Base-by-base conservation (phyloP, 2,113 vertebrate species). In the Pogona vitticeps region DNA sequence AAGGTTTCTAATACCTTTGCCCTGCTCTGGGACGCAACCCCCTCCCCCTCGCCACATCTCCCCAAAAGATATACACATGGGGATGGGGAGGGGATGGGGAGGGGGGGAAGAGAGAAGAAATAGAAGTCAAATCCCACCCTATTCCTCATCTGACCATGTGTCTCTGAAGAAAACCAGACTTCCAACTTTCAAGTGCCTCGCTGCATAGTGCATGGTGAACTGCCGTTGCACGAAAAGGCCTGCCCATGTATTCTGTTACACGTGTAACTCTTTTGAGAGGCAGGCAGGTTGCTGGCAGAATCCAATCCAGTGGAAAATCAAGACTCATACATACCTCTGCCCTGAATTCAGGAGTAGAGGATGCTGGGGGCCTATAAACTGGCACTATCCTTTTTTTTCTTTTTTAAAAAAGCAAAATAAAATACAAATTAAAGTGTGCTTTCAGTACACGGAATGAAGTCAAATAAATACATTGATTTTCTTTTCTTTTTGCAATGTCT, bases 401-500 rank as follows among this genome's bases (percentile, higher is more conserved):
- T 85, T 70, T 78, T 38, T 67, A 96, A 88, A 92, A 94, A 84
- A 86, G 75, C 77, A 93, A 91, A 91, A 88, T 92, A 96, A 94
- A 95, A 95, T 93, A 94, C 94, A 96, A 95, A 95, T 96, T 96
- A 96, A 97, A 96, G 96, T 97, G 96, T 97, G 96, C 96, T 96
- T 97, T 96, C 94, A 96, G 96, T 95, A 97, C 95, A 96, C 58
- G 94, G 96, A 97, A 97, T 97, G 96, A 96, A 97, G 95, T 97
- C 96, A 97, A 97, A 97, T 97, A 97, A 97, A 97, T 97, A 97
- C 96, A 97, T 89, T 95, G 94, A 96, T 96, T 96, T 93, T 94
- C 94, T 92, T 94, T 94, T 95, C 94, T 95, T 52, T 52, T 52
- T 52, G 46, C 46, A 52, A 95, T 93, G 95, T 95, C 96, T 97